These are phyloP conservation scores for Varecia variegata DNA, from an alignment of 2,797 vertebrate species.

Conservation along the genomic window DNA sequence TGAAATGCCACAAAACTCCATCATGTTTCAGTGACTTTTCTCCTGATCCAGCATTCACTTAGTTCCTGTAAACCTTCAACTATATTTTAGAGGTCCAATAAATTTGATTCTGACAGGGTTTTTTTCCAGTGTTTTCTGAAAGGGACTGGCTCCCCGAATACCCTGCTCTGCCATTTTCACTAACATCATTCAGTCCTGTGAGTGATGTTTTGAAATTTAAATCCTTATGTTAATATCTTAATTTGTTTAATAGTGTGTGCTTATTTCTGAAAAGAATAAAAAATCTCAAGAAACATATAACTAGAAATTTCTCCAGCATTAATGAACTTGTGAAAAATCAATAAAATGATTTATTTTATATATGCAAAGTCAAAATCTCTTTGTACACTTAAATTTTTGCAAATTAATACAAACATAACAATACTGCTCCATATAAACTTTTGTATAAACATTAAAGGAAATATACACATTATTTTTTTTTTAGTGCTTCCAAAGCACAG, in stretches of 20 bases:
- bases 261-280: constrained; percentile 8
- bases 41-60: background rate
- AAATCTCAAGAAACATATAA: constrained; percentile 30
- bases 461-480: constrained; percentile 90
- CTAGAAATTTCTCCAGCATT: constrained; percentile 8
- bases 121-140: background rate
- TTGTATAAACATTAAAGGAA: constrained; percentile 95
- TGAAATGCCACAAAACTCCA: background rate
- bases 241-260: background rate
- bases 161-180: background rate
- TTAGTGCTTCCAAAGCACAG: constrained; percentile 89
- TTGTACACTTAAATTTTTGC: constrained; percentile 94
- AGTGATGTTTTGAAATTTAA: constrained; percentile 28
- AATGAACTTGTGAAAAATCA: constrained; percentile 88
- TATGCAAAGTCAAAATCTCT: constrained; percentile 93
- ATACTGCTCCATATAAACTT: constrained; percentile 97
- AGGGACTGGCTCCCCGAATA: background rate
- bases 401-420: constrained; percentile 94
- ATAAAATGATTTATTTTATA: constrained; percentile 93
- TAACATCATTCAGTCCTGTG: background rate
- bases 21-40: background rate
- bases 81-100: constrained; percentile 8
- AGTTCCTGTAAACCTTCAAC: background rate
- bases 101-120: background rate
- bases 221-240: constrained; percentile 25